Conservation (phyloP, 2,888 invertebrate species). For the Litoditis marina region DNA sequence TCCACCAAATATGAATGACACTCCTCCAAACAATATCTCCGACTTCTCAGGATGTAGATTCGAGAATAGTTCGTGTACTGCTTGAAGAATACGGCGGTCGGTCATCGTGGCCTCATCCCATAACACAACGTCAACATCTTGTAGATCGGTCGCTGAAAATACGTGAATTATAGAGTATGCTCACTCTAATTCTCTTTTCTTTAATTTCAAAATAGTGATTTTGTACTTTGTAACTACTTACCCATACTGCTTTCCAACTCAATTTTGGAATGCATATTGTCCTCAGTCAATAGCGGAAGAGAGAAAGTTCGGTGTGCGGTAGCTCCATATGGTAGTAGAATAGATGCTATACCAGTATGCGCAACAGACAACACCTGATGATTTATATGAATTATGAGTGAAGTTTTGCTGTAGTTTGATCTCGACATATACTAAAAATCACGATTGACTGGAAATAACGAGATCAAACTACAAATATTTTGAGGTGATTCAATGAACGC, state of each 20-base stretch:
- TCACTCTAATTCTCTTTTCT: too few species aligned
- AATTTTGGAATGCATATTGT: not conserved
- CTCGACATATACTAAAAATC: too few species aligned
- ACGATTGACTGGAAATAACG: too few species aligned
- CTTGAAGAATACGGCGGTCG: slow-evolving; percentile 3
- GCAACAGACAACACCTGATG: slow-evolving; percentile 8
- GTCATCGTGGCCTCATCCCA: slow-evolving; percentile 15
- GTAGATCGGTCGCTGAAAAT: not conserved
- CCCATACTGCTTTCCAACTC: not conserved
- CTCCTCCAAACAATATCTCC: not conserved
- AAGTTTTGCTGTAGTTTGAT: too few species aligned
- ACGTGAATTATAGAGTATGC: too few species aligned
- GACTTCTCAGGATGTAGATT: slow-evolving; percentile 4
- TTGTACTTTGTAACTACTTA: too few species aligned
- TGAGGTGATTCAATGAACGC: too few species aligned
- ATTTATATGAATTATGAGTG: too few species aligned
- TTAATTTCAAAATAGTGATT: too few species aligned
- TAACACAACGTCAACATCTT: not conserved
- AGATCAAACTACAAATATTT: too few species aligned
- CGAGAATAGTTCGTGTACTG: not conserved
- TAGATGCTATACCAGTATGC: slow-evolving; percentile 13
- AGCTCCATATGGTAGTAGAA: slow-evolving; percentile 1
- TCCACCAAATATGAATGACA: not conserved
- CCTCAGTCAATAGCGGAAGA: slow-evolving; percentile 2
- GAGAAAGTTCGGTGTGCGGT: slow-evolving; percentile 8